These are phyloP conservation scores for Ctenopoma multispine DNA, from an alignment of 2,797 vertebrate genomes.

Conservation along the genomic window DNA sequence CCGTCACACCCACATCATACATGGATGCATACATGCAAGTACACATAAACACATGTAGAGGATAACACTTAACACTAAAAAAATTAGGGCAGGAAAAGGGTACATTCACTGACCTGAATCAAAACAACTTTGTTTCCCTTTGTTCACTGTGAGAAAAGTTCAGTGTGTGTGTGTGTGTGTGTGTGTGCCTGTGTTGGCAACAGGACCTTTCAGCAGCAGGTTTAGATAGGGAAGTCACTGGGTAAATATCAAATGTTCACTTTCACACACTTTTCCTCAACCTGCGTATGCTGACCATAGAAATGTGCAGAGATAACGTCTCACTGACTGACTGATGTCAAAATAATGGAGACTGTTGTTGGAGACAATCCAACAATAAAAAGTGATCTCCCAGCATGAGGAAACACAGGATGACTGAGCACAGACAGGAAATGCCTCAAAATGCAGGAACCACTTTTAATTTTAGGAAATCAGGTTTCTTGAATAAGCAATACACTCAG, in stretches of 20 bases:
- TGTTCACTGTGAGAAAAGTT: conserved; percentile 18
- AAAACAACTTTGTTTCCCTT: conserved; percentile 29
- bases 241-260: conserved; percentile 67
- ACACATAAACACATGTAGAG: conserved; percentile 1
- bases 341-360: conserved; percentile 43
- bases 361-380: conserved; percentile 57
- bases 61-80: conserved; percentile 21
- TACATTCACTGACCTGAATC: conserved; percentile 36
- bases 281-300: conserved; percentile 44
- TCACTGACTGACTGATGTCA: conserved; percentile 54
- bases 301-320: conserved; percentile 61
- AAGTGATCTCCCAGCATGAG: conserved; percentile 44
- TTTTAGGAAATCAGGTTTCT: conserved; percentile 67
- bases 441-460: conserved; percentile 72
- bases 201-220: conserved; percentile 34
- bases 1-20: conserved; percentile 29
- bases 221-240: conserved; percentile 61
- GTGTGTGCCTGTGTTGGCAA: conserved; percentile 34
- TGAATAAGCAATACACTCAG: conserved; percentile 49
- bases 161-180: conserved; percentile 15
- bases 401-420: conserved; percentile 58
- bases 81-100: conserved; percentile 36
- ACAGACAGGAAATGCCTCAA: conserved; percentile 68
- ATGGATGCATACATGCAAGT: conserved; percentile 13
- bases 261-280: conserved; percentile 53